phyloP scores from a whole-genome alignment of 2,888 invertebrate species.

The Trypoxylon attenuatum region DNA sequence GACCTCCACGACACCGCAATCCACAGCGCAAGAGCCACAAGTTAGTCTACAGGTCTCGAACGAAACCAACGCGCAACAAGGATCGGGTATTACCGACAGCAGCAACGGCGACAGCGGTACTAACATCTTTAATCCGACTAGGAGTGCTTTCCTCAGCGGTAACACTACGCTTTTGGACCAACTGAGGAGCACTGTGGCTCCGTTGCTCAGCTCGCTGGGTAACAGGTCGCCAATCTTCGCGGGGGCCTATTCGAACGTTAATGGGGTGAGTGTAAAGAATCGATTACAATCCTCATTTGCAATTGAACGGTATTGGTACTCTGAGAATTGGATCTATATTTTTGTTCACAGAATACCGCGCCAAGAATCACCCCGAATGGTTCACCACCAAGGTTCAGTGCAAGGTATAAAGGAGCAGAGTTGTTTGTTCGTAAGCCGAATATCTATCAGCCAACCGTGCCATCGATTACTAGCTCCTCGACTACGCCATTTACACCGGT shows the following conservation, averaged over 20 bases:
- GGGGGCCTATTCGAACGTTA: slow-evolving; percentile 63
- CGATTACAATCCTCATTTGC: neutral
- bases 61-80: slow-evolving; percentile 18
- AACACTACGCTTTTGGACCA: slow-evolving; percentile 67
- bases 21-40: slow-evolving; percentile 63
- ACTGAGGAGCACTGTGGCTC: slow-evolving; percentile 70
- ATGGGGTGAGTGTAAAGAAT: slow-evolving; percentile 58
- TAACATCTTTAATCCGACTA: slow-evolving; percentile 70
- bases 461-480: slow-evolving; percentile 61
- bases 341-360: slow-evolving; percentile 61
- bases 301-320: neutral
- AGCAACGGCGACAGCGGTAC: slow-evolving; percentile 62
- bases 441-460: slow-evolving; percentile 60
- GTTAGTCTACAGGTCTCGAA: slow-evolving; percentile 55
- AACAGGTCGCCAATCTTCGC: slow-evolving; percentile 66
- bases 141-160: slow-evolving; percentile 56
- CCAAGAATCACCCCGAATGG: slow-evolving; percentile 68
- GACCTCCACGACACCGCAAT: slow-evolving; percentile 45
- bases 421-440: slow-evolving; percentile 67
- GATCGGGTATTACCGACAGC: slow-evolving; percentile 47
- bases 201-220: slow-evolving; percentile 66
- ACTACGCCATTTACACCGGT: slow-evolving; percentile 61
- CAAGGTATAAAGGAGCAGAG: slow-evolving; percentile 71
- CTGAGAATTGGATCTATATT: too few relatives aligned
- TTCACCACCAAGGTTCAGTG: slow-evolving; percentile 68